Evolutionary conservation across 2,888 invertebrate species (phyloP), one percentile per base, ranked within the genome.

Genomic region (Eupsilia transversa): DNA sequence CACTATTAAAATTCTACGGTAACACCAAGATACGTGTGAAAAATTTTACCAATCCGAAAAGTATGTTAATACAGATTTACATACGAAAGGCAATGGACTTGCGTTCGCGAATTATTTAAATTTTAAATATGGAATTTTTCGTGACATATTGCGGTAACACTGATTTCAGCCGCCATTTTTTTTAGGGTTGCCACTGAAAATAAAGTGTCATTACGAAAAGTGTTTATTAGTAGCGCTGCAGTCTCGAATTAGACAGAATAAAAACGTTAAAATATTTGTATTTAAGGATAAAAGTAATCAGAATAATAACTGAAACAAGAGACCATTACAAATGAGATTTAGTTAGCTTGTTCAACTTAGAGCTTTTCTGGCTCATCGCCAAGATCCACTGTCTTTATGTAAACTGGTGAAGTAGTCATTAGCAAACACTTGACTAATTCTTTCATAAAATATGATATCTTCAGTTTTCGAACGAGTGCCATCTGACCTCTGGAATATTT

Each of bases 31-130:
- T 49, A 61, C 57, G 12, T 35, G 72, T 27, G 67, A 54, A 59
- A 84, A 77, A 61, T 69, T 43, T 63, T 68, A 54, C 77, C 77
- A 82, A 41, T 84, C 56, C 23, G 41, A 70, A 85, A 84, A 73
- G 60, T 82, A 82, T 82, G 82, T 67, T 67, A 82, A 85, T 82
- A 56, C 41, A 52, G 54, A 85, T 82, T 85, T 85, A 85, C 82
- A 82, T 82, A 73, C 63, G 67, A 82, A 73, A 85, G 78, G 70
- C 67, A 82, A 84, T 54, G 72, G 67, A 82, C 41, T 65, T 20
- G 23, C 56, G 52, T 43, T 73, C 46, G 60, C 61, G 67, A 60
- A 67, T 77, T 77, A 82, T 77, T 77, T 70, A 52, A 82, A 77
- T 84, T 72, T 82, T 52, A 67, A 82, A 67, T 77, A 54, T 63